phyloP scores from a whole-genome alignment of 1,140 invertebrate species.

The Leptonema lineaticorne region DNA sequence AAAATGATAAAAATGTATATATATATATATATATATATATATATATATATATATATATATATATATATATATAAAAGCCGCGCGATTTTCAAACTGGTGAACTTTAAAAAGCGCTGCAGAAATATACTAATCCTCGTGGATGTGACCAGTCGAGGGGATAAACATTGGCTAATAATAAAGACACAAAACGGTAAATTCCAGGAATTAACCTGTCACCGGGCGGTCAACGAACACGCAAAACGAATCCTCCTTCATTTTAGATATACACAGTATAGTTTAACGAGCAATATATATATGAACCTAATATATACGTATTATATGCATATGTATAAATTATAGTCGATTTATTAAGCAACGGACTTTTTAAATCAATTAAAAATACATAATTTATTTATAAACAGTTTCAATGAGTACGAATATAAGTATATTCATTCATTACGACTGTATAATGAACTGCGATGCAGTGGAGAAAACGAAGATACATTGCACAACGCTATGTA shows the following conservation, averaged over 20 bases:
- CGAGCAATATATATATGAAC: background rate
- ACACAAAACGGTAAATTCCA: constrained; percentile 32
- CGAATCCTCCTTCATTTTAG: constrained; percentile 7
- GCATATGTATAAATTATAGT: background rate
- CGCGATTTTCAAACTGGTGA: background rate
- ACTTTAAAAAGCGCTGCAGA: constrained; percentile 1
- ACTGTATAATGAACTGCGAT: background rate
- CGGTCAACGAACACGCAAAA: constrained; percentile 24
- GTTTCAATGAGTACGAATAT: too few relatives aligned
- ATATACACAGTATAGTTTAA: background rate
- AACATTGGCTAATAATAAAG: constrained; percentile 36
- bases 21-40: too few relatives aligned
- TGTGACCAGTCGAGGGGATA: constrained; percentile 21
- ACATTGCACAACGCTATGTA: background rate
- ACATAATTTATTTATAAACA: too few relatives aligned
- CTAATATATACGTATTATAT: background rate
- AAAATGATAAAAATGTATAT: background rate
- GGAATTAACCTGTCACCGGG: constrained; percentile 33
- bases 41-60: too few relatives aligned
- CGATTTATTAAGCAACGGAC: too few relatives aligned
- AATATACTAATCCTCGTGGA: constrained; percentile 21
- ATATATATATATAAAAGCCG: too few relatives aligned
- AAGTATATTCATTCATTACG: constrained; percentile 9
- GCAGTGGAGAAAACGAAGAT: constrained; percentile 12
- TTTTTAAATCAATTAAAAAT: too few relatives aligned